Conservation (phyloP, 2,888 invertebrate species). For the Chrysolina americana region DNA sequence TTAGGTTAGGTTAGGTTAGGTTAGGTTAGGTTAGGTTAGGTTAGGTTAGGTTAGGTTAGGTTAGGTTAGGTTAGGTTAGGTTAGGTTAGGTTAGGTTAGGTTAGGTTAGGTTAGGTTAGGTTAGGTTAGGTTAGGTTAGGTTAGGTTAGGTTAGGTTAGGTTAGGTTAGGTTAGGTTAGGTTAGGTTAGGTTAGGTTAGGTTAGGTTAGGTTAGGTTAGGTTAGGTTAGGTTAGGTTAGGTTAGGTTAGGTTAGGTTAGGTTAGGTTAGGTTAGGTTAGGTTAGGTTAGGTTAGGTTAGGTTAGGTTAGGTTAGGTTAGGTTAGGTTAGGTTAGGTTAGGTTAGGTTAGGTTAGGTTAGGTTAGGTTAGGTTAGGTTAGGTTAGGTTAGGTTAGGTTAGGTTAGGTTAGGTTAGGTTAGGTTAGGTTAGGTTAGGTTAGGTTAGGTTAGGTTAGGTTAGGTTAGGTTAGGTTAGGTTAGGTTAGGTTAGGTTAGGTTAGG, state of each 20-base stretch:
- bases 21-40: too few species aligned
- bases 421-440: constrained; percentile 45
- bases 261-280: constrained; percentile 37
- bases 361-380: constrained; percentile 44
- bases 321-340: constrained; percentile 46
- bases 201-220: constrained; percentile 19
- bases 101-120: too few species aligned
- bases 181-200: constrained; percentile 13
- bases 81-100: too few species aligned
- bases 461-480: too few species aligned
- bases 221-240: constrained; percentile 19
- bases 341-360: constrained; percentile 44
- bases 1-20: too few species aligned
- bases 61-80: too few species aligned
- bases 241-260: constrained; percentile 18
- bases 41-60: too few species aligned
- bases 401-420: constrained; percentile 44
- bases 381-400: too few species aligned
- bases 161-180: constrained; percentile 25
- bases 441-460: too few species aligned
- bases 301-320: constrained; percentile 47
- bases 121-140: too few species aligned
- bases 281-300: constrained; percentile 52
- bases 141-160: too few species aligned
- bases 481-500: too few species aligned